Conservation (phyloP, 2,888 invertebrate genomes). For the Sisyra nigra region DNA sequence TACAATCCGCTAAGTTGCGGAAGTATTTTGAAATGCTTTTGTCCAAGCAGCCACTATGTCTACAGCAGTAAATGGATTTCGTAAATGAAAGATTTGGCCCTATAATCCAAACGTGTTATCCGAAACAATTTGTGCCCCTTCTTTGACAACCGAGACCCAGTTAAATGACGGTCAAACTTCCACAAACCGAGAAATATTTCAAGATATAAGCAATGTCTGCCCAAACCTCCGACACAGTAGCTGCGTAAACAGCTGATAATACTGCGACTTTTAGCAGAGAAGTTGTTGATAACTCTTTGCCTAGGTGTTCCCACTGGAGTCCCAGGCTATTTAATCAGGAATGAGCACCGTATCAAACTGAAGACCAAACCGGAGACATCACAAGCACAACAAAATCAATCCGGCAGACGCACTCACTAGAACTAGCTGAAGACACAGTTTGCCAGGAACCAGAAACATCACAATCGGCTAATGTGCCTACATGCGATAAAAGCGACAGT, state of each 20-base stretch:
- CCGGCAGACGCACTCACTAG: conserved; percentile 11
- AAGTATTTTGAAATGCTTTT: conserved; percentile 17
- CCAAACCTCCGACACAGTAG: conserved; percentile 12
- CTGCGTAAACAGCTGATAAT: conserved; percentile 11
- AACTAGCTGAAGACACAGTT: conserved; percentile 11
- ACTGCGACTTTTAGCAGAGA: conserved; percentile 4
- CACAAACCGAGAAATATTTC: conserved; percentile 12
- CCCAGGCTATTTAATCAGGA: not conserved
- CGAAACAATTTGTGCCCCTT: conserved; percentile 13
- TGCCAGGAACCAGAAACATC: conserved; percentile 11
- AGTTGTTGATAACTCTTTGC: not conserved
- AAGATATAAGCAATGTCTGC: conserved; percentile 13
- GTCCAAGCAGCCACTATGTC: conserved; percentile 12
- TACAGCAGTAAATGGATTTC: conserved; percentile 13
- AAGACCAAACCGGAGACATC: not conserved
- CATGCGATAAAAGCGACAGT: conserved; percentile 11
- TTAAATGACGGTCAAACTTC: conserved; percentile 11
- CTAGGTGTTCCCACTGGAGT: not conserved
- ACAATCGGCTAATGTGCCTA: conserved; percentile 6
- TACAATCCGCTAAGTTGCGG: conserved; percentile 14
- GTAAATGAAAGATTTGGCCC: conserved; percentile 13
- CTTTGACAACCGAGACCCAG: conserved; percentile 9
- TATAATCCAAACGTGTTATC: not conserved
- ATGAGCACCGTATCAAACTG: not conserved
- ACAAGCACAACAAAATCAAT: conserved; percentile 11